Conservation (phyloP, 2,113 vertebrate genomes). For the Echinops telfairi region DNA sequence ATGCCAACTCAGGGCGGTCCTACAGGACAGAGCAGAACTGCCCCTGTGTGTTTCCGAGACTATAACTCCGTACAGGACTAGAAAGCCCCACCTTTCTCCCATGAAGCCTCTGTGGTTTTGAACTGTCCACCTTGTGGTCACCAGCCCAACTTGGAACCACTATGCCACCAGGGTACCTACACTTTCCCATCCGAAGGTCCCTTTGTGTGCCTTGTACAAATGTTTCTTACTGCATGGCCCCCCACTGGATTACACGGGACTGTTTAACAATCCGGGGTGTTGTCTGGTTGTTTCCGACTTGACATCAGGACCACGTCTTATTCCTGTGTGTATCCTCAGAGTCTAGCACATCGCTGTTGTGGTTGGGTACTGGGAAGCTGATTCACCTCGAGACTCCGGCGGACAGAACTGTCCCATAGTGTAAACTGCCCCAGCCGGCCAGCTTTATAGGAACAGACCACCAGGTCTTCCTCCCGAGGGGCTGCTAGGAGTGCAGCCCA, state of each 20-base stretch:
- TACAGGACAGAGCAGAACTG: too few relatives aligned
- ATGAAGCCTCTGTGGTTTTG: too few relatives aligned
- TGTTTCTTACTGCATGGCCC: not conserved
- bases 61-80: too few relatives aligned
- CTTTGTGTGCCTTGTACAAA: not conserved
- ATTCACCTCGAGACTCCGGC: not conserved
- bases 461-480: not conserved
- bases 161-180: not conserved
- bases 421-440: too few relatives aligned
- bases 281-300: not conserved
- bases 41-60: too few relatives aligned
- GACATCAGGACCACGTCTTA: constrained; percentile 22
- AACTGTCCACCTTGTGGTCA: too few relatives aligned
- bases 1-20: too few relatives aligned
- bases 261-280: not conserved
- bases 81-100: too few relatives aligned
- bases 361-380: not conserved
- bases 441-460: too few relatives aligned
- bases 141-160: too few relatives aligned
- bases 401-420: not conserved
- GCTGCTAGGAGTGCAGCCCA: not conserved
- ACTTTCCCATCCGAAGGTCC: constrained; percentile 30
- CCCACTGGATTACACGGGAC: not conserved
- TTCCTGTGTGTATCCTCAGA: not conserved
- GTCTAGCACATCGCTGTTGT: not conserved